Evolutionary conservation across 2,797 vertebrate genomes (phyloP), one percentile per base, ranked within the genome.

Genomic region (Tragopan temminckii): DNA sequence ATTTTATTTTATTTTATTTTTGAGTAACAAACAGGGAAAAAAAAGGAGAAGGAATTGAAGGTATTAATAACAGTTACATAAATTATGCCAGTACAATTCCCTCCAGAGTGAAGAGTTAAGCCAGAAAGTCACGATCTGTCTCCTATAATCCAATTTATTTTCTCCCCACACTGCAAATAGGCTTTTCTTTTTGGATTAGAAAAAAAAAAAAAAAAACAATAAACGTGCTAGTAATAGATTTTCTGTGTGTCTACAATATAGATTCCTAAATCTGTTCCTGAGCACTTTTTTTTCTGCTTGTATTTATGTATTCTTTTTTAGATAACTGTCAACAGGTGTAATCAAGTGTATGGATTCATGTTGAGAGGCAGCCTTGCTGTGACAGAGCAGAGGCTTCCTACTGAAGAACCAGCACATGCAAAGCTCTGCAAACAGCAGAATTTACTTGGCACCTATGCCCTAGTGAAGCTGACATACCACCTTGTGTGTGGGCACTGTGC

Each of bases 401-500:
- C 87, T 74, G 91, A 89, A 95, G 77, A 93, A 93, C 24, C n/a
- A 91, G 87, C 35, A 64, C 87, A 53, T 14, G 82, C 57, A 94
- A 92, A 96, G 64, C 89, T 92, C 95, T 88, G 89, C 80, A 95
- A 95, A 93, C 89, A 89, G 82, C 70, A 85, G 82, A 95, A 79
- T 93, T 92, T 86, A 82, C 93, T 97, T 97, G 97, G 96, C 94
- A 96, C 91, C 90, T 95, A 69, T 94, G 85, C 80, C 92, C 93
- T 91, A 88, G 77, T 6, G 2, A 94, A 95, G 88, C 91, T 94
- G 91, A 94, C 96, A 93, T 94, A 85, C 87, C 94, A 97, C 96
- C 96, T 97, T 97, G 90, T 89, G 83, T 63, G 61, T 93, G 94
- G 97, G 97, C 97, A 21, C 53, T 58, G 36, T 96, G 97, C 97